Base-by-base conservation (phyloP, 2,888 invertebrate species). In the Trimorus sp. region DNA sequence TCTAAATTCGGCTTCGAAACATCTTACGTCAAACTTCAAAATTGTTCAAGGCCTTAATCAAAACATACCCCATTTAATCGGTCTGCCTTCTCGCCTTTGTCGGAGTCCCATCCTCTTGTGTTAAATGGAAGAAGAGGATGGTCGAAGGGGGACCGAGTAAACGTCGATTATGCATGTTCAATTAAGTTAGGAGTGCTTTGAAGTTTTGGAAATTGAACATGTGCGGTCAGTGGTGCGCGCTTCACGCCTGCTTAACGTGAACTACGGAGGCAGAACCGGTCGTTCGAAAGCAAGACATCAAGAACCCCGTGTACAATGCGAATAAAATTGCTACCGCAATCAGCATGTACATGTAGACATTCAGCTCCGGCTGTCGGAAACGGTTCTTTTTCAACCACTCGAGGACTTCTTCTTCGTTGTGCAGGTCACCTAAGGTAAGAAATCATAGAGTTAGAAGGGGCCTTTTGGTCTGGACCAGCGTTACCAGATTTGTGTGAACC, bases 321-420 rank as follows among this genome's bases (percentile, higher is more conserved):
- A 98, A 98, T 60, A 96, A 96, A 88, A 97, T 93, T 69, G 96
- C 95, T 84, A 98, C 94, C 26, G 97, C 97, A 90, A 97, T 95
- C 87, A 98, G 93, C 65, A 97, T 97, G 92, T 98, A 98, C 98
- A 98, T 98, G 92, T 98, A 98, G 86, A 98, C 95, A 91, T 97
- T 98, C 54, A 98, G 92, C 91, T 98, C 98, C 0, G 98, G 98
- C 89, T 97, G 97, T 65, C 97, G 94, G 93, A 97, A 98, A 86
- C 98, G 94, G 92, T 98, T 98, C 92, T 98, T 98, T 87, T 97
- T 94, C 85, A 98, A 93, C 98, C 98, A 98, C 88, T 98, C 98
- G 84, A 98, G 92, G 15, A 98, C 97, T 91, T 97, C 97, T 7
- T 95, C 94, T 92, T 97, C 98, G 63, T 95, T 95, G 91, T 95